phyloP scores from a whole-genome alignment of 2,113 vertebrate genomes.

The Nerophis ophidion region DNA sequence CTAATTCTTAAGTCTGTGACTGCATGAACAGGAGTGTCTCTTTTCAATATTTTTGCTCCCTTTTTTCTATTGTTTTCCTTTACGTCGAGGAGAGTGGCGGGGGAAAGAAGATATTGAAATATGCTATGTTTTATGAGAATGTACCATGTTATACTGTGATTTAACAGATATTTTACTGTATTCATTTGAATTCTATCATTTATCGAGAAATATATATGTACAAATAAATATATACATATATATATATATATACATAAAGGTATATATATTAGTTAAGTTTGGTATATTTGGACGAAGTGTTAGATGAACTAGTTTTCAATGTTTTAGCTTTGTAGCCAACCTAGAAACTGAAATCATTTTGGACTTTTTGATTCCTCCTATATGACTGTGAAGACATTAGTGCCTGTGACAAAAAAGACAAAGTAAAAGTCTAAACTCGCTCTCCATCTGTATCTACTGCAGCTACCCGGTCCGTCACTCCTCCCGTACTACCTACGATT shows the following conservation, averaged over 20 bases:
- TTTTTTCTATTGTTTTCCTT: slow-evolving; percentile 61
- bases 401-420: slow-evolving; percentile 80
- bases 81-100: slow-evolving; percentile 63
- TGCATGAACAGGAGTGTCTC: slow-evolving; percentile 77
- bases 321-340: slow-evolving; percentile 81
- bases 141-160: slow-evolving; percentile 82
- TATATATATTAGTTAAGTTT: slow-evolving; percentile 69
- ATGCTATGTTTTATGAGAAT: slow-evolving; percentile 79
- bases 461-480: slow-evolving; percentile 63
- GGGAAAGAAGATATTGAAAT: slow-evolving; percentile 70
- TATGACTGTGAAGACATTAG: slow-evolving; percentile 84
- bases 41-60: slow-evolving; percentile 67
- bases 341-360: slow-evolving; percentile 77
- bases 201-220: slow-evolving; percentile 76
- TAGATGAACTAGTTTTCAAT: slow-evolving; percentile 80
- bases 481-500: slow-evolving; percentile 66
- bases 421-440: slow-evolving; percentile 70
- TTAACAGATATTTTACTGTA: slow-evolving; percentile 78
- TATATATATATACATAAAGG: slow-evolving; percentile 70
- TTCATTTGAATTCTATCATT: slow-evolving; percentile 75
- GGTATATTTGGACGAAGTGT: slow-evolving; percentile 79
- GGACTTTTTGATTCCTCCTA: slow-evolving; percentile 77
- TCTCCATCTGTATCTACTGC: slow-evolving; percentile 70
- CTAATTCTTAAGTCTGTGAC: slow-evolving; percentile 78
- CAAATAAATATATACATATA: slow-evolving; percentile 75